phyloP scores from a whole-genome alignment of 2,888 invertebrate species.

The Imbricaverruca yamaguchii region DNA sequence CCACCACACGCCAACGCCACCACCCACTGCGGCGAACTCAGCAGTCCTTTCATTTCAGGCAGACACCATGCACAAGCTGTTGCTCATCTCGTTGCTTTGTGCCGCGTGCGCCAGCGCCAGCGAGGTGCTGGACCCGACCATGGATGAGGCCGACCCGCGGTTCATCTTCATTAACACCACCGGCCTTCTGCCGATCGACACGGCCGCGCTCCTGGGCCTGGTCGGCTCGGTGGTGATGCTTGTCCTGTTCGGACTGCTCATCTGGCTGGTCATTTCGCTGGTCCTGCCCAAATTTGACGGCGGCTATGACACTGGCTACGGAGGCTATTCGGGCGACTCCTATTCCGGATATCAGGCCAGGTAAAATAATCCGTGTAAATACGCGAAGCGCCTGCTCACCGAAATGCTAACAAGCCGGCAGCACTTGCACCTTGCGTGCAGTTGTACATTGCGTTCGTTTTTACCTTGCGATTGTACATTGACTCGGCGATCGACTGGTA shows the following conservation, averaged over 20 bases:
- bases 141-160: background rate
- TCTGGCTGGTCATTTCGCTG: conserved; percentile 6
- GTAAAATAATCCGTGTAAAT: background rate
- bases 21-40: background rate
- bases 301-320: conserved; percentile 2
- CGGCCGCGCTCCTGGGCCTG: background rate
- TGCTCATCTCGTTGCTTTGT: background rate
- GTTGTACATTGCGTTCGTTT: background rate
- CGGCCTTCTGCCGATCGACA: background rate
- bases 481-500: too few species aligned
- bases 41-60: background rate
- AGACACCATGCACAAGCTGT: conserved; percentile 3
- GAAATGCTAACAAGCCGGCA: too few species aligned
- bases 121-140: background rate
- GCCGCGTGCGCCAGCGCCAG: background rate
- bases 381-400: too few species aligned
- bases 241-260: background rate
- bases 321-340: background rate
- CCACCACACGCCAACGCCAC: too few species aligned
- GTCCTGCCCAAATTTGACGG: background rate
- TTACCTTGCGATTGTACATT: too few species aligned
- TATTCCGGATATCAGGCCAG: background rate
- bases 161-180: background rate
- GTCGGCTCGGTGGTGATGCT: background rate
- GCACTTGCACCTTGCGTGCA: background rate